Evolutionary conservation across 2,888 invertebrate genomes (phyloP), one percentile per base, ranked within the genome.

Genomic region (Hydrotaea diabolus): DNA sequence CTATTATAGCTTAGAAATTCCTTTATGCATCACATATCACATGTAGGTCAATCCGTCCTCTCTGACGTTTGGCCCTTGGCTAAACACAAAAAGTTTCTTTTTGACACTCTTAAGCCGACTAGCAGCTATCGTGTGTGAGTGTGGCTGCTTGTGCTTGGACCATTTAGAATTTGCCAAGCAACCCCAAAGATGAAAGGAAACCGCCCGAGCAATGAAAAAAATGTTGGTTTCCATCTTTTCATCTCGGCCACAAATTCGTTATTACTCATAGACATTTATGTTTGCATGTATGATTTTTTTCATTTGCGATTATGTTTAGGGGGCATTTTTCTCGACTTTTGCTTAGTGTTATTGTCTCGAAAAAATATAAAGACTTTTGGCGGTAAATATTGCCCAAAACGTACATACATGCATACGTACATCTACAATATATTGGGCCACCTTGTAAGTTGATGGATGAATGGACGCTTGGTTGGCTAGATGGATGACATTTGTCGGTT

Each of bases 401-500:
- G n/a, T n/a, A n/a, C n/a, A n/a, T n/a, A n/a, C n/a, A n/a, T n/a
- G n/a, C n/a, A n/a, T n/a, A n/a, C n/a, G n/a, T n/a, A n/a, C n/a
- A 80, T 74, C 66, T 74, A 31, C 7, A 69, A 80, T 75, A 31
- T 73, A 66, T 74, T 55, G 43, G 73, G 69, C 75, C 80, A 80
- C 80, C 75, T 80, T 80, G 75, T 75, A 75, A 49, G 55, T 69
- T 80, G 80, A 80, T 80, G 75, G 59, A 80, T 80, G 59, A 13
- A n/a, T n/a, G n/a, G 49, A 49, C 49, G 49, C 7, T 7, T 31
- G 31, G 31, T 31, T 31, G 31, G 49, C 7, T 49, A 49, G 0
- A n/a, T n/a, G 49, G 15, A 31, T n/a, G 49, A 49, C 49, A 49
- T 49, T 31, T 31, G 31, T 62, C 62, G 62, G 62, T 31, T 31